Percentiles rank a stretch among this genome's conserved stretches.
phyloP scores from a whole-genome alignment of 2,888 invertebrate genomes.

The Apamea monoglypha region DNA sequence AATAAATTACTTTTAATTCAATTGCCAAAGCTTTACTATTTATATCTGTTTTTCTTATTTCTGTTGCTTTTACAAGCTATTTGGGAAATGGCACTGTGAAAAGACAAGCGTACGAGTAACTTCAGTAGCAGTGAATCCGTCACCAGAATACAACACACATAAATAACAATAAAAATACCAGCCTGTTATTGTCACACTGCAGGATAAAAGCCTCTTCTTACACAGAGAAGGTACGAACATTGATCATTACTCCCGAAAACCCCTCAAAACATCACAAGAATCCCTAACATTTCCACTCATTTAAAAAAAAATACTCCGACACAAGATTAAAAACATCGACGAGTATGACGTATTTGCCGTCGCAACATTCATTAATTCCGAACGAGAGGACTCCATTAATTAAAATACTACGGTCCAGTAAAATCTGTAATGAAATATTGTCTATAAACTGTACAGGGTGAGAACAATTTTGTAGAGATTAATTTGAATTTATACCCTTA shows the following conservation, averaged over 20 bases:
- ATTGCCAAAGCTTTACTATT: neutral
- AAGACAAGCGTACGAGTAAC: neutral
- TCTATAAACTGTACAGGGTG: slow-evolving; percentile 63
- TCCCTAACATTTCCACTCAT: neutral
- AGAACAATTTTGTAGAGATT: slow-evolving; percentile 62
- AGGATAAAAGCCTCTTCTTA: neutral
- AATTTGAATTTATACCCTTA: slow-evolving; percentile 67
- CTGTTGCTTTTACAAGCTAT: neutral
- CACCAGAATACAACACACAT: neutral
- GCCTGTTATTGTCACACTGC: neutral
- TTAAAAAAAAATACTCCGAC: slow-evolving; percentile 40
- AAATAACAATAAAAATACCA: neutral
- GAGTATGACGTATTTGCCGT: slow-evolving; percentile 56
- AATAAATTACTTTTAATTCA: neutral
- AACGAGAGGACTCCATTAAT: slow-evolving; percentile 79
- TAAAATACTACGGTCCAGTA: slow-evolving; percentile 83
- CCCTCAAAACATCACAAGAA: neutral
- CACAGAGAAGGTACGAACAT: neutral
- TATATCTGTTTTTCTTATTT: neutral
- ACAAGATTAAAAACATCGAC: slow-evolving; percentile 56
- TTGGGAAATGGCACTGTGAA: neutral
- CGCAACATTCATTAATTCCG: slow-evolving; percentile 75
- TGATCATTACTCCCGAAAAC: neutral
- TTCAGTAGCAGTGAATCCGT: neutral
- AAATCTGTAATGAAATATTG: slow-evolving; percentile 77